Evolutionary conservation across 2,113 vertebrate genomes (phyloP).

Genomic region (Myiozetetes cayanensis): DNA sequence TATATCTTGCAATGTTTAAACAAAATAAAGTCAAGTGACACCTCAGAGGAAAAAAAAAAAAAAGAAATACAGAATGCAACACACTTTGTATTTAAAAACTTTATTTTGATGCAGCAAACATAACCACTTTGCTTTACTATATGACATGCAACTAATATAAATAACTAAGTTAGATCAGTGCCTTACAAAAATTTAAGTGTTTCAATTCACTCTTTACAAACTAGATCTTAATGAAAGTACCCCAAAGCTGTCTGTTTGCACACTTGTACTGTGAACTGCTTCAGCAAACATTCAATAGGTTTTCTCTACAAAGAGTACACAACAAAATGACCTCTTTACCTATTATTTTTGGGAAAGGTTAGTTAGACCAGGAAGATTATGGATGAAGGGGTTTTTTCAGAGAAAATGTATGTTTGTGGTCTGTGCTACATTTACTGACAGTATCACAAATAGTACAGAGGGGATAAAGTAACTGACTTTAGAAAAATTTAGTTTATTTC

Average conservation of each 20-base stretch:
- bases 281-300: not conserved
- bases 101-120: not conserved
- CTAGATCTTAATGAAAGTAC: not conserved
- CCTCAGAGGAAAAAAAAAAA: rapidly evolving
- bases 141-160: not conserved
- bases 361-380: not conserved
- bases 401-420: not conserved
- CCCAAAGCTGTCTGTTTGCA: not conserved
- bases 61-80: not conserved
- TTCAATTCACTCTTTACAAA: not conserved
- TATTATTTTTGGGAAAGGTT: not conserved
- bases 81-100: rapidly evolving
- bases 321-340: not conserved
- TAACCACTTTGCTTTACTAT: not conserved
- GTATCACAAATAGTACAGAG: not conserved
- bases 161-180: not conserved
- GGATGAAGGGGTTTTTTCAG: not conserved
- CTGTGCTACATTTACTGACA: not conserved
- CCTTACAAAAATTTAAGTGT: not conserved
- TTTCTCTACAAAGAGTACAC: not conserved
- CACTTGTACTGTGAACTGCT: not conserved
- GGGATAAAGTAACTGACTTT: not conserved
- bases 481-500: not conserved
- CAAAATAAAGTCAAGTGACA: not conserved
- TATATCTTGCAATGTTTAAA: not conserved